These are phyloP conservation scores for Rousettus madagascariensis DNA, from an alignment of 2,797 vertebrate species.

Conservation along the genomic window DNA sequence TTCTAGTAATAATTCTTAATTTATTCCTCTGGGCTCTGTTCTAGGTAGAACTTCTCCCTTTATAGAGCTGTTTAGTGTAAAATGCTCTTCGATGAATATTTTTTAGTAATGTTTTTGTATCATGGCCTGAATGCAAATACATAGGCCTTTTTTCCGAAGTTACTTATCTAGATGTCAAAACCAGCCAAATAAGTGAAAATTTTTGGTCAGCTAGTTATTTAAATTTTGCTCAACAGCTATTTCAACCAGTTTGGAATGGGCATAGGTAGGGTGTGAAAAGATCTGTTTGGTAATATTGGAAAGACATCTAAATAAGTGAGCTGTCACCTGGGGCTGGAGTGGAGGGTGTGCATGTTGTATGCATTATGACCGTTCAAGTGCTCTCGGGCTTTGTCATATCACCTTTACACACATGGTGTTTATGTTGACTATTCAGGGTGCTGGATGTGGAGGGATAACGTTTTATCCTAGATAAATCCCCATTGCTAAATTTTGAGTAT, in stretches of 20 bases:
- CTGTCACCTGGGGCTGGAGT: not conserved
- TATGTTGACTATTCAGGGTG: not conserved
- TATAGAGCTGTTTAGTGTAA: constrained; percentile 32
- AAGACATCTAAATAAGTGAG: constrained; percentile 5
- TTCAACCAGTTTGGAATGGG: constrained; percentile 39
- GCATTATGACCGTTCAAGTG: not conserved
- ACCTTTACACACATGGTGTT: not conserved
- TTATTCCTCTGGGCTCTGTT: not conserved
- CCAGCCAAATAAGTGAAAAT: not conserved
- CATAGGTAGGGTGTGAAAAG: not conserved
- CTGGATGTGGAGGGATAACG: not conserved
- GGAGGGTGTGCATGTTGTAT: not conserved
- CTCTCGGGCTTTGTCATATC: not conserved
- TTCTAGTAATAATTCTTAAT: constrained; percentile 35
- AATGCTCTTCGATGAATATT: not conserved
- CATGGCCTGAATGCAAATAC: constrained; percentile 28
- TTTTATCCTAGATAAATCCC: constrained; percentile 5
- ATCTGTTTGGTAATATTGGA: constrained; percentile 34
- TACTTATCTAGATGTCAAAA: constrained; percentile 42
- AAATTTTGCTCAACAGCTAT: constrained; percentile 24
- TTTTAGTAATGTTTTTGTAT: constrained; percentile 40
- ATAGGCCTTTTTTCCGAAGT: not conserved
- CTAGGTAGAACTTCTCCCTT: not conserved
- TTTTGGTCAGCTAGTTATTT: constrained; percentile 46
- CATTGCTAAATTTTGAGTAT: not conserved